Evolutionary conservation across 2,888 invertebrate species (phyloP), one percentile per base, ranked within the genome.

Genomic region (Stenichneumon culpator): DNA sequence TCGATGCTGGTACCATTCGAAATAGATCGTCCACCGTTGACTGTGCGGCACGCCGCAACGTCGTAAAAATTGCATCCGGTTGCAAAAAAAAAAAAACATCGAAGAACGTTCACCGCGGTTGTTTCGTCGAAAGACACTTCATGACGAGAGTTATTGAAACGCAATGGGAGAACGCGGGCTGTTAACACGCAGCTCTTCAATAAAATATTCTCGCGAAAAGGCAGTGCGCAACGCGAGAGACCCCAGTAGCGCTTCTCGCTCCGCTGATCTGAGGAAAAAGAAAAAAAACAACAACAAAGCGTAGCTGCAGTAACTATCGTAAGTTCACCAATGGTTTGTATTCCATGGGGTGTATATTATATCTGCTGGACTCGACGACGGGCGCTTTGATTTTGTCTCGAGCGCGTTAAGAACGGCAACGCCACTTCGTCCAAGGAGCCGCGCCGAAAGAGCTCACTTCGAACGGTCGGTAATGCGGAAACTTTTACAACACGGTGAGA

Each of bases 51-150:
- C 7, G 63, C 63, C 2, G 16, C 63, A 5, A 7, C 28, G 28
- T 32, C 63, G 7, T 63, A 63, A 63, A 63, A 32, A 63, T 32
- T 4, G 32, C 28, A 32, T 32, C 28, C 63, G 16, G n/a, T 32
- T 63, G 63, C 32, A 39, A 52, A 68, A 60, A n/a, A 44, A 73
- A 65, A 52, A 67, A 50, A 50, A 69, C 11, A 14, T 11, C 32
- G 39, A 79, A 69, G 25, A 19, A 69, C 50, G 11, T 60, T 32
- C 57, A 32, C 22, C 39, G 47, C 28, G 54, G 54, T 67, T 63
- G 60, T 83, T 84, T 84, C 84, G 84, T 65, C 84, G 84, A 84
- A 84, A 84, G 81, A 78, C 60, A 84, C 81, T 57, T 84, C 69
- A 80, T 50, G 81, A 81, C 44, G 63, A 78, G 81, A 78, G 81